Evolutionary conservation across 2,113 vertebrate genomes (phyloP), one percentile per base, ranked within the genome.

Genomic region (Amphiprion ocellaris): DNA sequence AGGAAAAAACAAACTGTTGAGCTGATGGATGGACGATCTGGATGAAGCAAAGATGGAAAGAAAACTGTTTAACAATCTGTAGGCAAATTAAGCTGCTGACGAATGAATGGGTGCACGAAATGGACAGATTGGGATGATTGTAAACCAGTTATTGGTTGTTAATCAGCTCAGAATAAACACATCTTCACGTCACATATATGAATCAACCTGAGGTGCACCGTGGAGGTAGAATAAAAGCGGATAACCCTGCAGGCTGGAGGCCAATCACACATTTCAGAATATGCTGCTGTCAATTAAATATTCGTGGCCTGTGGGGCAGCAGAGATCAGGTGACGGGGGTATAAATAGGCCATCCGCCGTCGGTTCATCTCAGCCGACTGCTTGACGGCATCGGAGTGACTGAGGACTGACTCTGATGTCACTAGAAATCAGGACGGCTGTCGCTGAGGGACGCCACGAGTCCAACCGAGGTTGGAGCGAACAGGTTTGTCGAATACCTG

Each of bases 221-320:
- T 8, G 6, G 33, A 37, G 33, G 33, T 37, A 37, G 9, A 9
- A 37, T 37, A 77, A 83, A 55, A 77, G 74, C 47, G 26, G 74
- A 80, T 30, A 56, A 63, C 24, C 59, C 46, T 72, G 56, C 64
- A 12, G 63, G 69, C 80, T 74, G 3, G 6, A 12, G 76, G 91
- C 60, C 71, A 41, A 21, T 87, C 88, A 74, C 82, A 91, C 85
- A 86, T 87, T 77, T 86, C 82, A 83, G 79, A 93, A 92, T 92
- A 91, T 91, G 92, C 88, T 93, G 89, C 90, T 93, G 92, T 92
- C 90, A 92, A 75, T 89, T 88, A 79, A 92, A 90, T 91, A 88
- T 86, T 87, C 83, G 19, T 59, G 47, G 82, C 83, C 83, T 61
- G 72, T 60, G 55, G 84, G 76, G 63, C 64, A 59, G 79, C 2